A percentile compares a stretch with the other conserved stretches of the same genome.
These are phyloP conservation scores for Montipora sp. DNA, from an alignment of 64 coral and sea anemone genomes.

Conservation along the genomic window DNA sequence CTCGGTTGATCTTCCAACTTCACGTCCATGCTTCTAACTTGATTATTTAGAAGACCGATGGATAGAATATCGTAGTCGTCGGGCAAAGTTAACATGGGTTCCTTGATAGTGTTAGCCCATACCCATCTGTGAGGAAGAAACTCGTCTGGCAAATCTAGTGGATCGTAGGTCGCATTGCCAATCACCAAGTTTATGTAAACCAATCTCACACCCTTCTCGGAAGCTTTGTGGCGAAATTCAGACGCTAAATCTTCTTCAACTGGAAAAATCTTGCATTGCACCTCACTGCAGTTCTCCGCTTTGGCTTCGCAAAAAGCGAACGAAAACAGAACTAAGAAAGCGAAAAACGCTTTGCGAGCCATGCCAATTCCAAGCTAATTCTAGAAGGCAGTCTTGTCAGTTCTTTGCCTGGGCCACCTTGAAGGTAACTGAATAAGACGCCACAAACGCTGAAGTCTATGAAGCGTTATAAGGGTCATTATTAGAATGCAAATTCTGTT, in stretches of 20 bases:
- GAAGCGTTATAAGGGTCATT: too few relatives aligned
- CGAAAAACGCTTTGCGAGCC: too few relatives aligned
- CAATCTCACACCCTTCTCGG: constrained; percentile 1
- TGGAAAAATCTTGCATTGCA: not conserved
- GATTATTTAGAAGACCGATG: not conserved
- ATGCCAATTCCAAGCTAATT: too few relatives aligned
- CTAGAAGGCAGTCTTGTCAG: too few relatives aligned
- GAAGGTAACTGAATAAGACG: too few relatives aligned
- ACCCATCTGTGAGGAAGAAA: constrained; percentile 1
- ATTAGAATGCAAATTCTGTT: too few relatives aligned
- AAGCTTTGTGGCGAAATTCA: not conserved
- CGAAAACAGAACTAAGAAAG: not conserved
- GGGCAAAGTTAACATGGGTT: not conserved
- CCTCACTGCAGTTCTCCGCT: not conserved
- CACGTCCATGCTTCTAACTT: not conserved
- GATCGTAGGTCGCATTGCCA: not conserved
- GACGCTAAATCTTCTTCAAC: not conserved
- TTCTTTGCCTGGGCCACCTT: too few relatives aligned
- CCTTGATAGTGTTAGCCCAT: not conserved
- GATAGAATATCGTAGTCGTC: not conserved
- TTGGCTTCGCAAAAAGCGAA: too few relatives aligned
- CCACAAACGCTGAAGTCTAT: too few relatives aligned
- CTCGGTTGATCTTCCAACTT: not conserved
- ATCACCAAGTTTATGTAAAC: not conserved
- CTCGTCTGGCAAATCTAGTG: not conserved